These are phyloP conservation scores for Solen grandis DNA, from an alignment of 1,140 invertebrate genomes.

Conservation along the genomic window DNA sequence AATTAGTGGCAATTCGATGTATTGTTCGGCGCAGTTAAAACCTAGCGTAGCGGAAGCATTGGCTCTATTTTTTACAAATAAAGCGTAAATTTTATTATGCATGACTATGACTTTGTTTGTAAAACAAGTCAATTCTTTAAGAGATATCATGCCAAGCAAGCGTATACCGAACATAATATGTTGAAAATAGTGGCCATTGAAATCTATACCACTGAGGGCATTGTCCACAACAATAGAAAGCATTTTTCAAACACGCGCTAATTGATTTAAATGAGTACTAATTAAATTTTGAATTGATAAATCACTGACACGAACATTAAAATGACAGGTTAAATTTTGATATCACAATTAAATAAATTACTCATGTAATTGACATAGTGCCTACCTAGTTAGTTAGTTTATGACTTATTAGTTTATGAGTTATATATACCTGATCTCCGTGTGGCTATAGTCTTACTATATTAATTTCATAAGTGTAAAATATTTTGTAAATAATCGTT, in stretches of 20 bases:
- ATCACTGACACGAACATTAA: conserved; percentile 33
- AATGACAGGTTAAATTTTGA: conserved; percentile 40
- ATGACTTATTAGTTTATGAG: too few species aligned
- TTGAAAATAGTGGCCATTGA: conserved; percentile 12
- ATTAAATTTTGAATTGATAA: conserved; percentile 52
- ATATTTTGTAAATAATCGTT: too few species aligned
- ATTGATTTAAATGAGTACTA: conserved; percentile 59
- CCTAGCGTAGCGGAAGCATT: conserved; percentile 22
- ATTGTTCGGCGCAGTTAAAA: conserved; percentile 27
- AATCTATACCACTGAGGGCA: conserved; percentile 29
- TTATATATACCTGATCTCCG: too few species aligned
- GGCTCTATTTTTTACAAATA: conserved; percentile 9
- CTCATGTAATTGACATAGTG: conserved; percentile 23
- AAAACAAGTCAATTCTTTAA: background rate
- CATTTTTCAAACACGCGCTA: conserved; percentile 56
- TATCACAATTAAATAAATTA: conserved; percentile 29
- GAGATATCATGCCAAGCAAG: background rate
- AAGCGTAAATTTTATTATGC: conserved; percentile 28
- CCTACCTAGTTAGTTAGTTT: background rate
- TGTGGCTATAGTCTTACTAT: too few species aligned
- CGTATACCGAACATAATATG: conserved; percentile 16
- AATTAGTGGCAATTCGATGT: conserved; percentile 31
- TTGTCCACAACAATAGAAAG: conserved; percentile 48
- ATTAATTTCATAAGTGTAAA: too few species aligned
- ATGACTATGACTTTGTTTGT: background rate